Conservation (phyloP, 1,140 invertebrate species). For the Notospermus geniculatus region DNA sequence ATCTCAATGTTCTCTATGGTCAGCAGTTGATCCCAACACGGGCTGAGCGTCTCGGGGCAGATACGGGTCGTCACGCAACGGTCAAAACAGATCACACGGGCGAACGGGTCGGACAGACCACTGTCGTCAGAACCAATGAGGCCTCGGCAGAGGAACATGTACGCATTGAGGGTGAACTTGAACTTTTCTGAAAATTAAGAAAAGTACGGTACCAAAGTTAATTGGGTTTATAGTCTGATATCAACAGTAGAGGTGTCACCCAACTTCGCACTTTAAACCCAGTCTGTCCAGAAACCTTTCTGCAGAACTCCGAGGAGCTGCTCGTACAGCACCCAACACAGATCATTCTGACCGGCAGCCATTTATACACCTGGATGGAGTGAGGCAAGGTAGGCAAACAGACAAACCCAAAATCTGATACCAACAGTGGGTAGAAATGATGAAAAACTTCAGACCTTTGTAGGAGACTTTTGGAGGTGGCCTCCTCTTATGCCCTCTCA, state of each 20-base stretch:
- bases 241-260: no score
- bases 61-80: constrained; percentile 73
- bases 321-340: no score
- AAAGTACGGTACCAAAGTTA: no score
- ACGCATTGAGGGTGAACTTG: constrained; percentile 75
- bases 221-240: no score
- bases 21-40: constrained; percentile 81
- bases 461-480: neutral
- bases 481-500: neutral
- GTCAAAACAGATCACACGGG: constrained; percentile 72
- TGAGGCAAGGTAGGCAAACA: no score
- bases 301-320: no score
- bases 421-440: no score
- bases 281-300: no score
- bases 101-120: constrained; percentile 80
- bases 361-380: no score
- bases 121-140: constrained; percentile 80
- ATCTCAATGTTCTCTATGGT: constrained; percentile 73
- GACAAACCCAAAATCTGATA: no score
- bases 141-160: constrained; percentile 81
- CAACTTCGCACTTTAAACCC: no score
- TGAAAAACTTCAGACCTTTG: neutral
- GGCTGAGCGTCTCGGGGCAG: constrained; percentile 80
- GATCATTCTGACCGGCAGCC: no score
- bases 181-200: constrained; percentile 26